phyloP scores from a whole-genome alignment of 2,113 vertebrate genomes.

The Aegithalos caudatus region DNA sequence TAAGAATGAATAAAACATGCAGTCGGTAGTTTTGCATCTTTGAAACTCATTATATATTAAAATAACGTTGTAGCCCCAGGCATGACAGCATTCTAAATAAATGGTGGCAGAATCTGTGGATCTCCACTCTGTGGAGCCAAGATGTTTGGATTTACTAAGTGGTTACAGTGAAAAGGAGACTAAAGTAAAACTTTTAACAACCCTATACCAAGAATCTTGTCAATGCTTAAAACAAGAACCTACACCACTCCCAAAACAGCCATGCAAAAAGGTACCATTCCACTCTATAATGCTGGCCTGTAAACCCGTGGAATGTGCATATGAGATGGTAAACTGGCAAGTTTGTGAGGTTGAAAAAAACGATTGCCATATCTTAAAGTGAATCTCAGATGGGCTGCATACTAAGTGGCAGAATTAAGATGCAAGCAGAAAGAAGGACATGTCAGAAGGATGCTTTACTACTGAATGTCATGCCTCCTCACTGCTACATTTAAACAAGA shows the following conservation, averaged over 20 bases:
- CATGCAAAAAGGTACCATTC: neutral
- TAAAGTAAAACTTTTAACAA: neutral
- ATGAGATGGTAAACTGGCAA: neutral
- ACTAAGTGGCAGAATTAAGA: neutral
- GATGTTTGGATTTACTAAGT: neutral
- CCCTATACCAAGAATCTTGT: neutral
- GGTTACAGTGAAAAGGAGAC: neutral
- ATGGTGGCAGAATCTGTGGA: neutral
- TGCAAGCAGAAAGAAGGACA: neutral
- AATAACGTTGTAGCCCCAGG: neutral
- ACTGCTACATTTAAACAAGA: neutral
- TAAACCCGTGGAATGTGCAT: neutral
- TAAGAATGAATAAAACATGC: slow-evolving; percentile 49
- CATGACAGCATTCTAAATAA: neutral
- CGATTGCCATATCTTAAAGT: neutral
- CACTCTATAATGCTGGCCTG: neutral
- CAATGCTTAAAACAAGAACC: neutral
- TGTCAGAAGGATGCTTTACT: neutral
- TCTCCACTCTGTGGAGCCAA: neutral
- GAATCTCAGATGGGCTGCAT: neutral
- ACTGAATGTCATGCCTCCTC: neutral
- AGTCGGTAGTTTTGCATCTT: neutral
- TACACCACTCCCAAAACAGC: neutral
- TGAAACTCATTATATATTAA: neutral
- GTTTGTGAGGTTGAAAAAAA: neutral